Evolutionary conservation across 2,113 vertebrate genomes (phyloP).

Genomic region (Pseudolaguvia tuberculata): DNA sequence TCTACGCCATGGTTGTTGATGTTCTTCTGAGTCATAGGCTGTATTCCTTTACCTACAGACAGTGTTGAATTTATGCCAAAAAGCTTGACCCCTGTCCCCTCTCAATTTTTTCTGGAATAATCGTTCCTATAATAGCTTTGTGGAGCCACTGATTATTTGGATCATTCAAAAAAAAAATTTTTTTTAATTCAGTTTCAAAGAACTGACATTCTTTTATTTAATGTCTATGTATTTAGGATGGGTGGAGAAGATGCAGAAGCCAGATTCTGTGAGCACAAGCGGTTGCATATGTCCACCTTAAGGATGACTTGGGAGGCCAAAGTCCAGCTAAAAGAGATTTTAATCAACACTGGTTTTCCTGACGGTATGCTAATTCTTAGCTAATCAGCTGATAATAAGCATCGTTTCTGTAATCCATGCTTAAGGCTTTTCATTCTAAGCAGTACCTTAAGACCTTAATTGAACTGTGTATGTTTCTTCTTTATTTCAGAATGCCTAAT

Average conservation of each 20-base stretch:
- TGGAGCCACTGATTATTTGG: no score
- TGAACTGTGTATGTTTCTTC: background rate
- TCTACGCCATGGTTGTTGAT: no score
- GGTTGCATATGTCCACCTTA: slow-evolving; percentile 89
- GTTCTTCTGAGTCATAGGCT: no score
- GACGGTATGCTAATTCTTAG: slow-evolving; percentile 72
- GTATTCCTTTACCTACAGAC: no score
- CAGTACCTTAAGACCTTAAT: no score
- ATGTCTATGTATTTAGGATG: slow-evolving; percentile 65
- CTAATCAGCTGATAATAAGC: background rate
- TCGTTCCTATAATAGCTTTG: no score
- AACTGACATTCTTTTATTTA: no score
- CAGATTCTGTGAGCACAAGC: slow-evolving; percentile 90
- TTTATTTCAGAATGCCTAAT: slow-evolving; percentile 77
- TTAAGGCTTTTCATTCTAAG: background rate
- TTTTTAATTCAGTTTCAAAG: background rate
- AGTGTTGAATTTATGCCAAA: no score
- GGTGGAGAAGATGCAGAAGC: slow-evolving; percentile 88
- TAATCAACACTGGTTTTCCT: slow-evolving; percentile 85
- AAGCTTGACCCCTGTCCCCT: no score
- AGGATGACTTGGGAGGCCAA: slow-evolving; percentile 99
- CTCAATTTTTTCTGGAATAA: no score
- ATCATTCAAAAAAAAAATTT: no score
- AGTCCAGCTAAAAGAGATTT: slow-evolving; percentile 94
- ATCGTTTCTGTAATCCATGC: background rate